Percentiles rank a stretch among this genome's conserved stretches.
Evolutionary conservation across 1,140 invertebrate species (phyloP).

Genomic region (Drosophila rufa): DNA sequence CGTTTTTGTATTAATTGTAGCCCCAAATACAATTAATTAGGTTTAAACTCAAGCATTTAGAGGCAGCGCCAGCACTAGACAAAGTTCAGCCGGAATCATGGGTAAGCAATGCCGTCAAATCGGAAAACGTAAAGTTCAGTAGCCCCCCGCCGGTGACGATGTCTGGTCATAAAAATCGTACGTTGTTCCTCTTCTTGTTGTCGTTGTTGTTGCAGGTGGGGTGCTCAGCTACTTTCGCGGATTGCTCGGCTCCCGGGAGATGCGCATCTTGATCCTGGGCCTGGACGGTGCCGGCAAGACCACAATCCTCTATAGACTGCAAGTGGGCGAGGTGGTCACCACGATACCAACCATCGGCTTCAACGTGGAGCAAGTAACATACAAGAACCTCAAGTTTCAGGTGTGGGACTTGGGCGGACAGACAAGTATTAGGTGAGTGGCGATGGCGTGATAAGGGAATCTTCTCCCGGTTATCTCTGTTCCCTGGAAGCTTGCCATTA

Average conservation of each 20-base stretch:
- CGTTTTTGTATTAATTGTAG: constrained; percentile 55
- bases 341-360: constrained; percentile 98
- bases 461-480: not conserved
- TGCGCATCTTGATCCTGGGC: constrained; percentile 98
- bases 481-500: no score
- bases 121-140: not conserved
- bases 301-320: constrained; percentile 98
- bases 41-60: constrained; percentile 71
- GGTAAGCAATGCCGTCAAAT: constrained; percentile 44
- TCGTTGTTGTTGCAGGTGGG: constrained; percentile 89
- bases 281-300: constrained; percentile 99
- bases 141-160: constrained; percentile 37
- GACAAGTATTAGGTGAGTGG: constrained; percentile 90
- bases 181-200: constrained; percentile 27
- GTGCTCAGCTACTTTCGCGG: constrained; percentile 97
- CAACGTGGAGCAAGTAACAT: constrained; percentile 98
- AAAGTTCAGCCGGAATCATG: constrained; percentile 64
- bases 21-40: constrained; percentile 67
- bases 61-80: constrained; percentile 61
- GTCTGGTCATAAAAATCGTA: constrained; percentile 65
- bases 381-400: constrained; percentile 98
- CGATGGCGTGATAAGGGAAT: not conserved
- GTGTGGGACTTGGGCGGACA: constrained; percentile 99
- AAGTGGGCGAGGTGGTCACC: constrained; percentile 99
- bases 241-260: constrained; percentile 96